phyloP scores from a whole-genome alignment of 2,888 invertebrate species.

The Micropterix aruncella region DNA sequence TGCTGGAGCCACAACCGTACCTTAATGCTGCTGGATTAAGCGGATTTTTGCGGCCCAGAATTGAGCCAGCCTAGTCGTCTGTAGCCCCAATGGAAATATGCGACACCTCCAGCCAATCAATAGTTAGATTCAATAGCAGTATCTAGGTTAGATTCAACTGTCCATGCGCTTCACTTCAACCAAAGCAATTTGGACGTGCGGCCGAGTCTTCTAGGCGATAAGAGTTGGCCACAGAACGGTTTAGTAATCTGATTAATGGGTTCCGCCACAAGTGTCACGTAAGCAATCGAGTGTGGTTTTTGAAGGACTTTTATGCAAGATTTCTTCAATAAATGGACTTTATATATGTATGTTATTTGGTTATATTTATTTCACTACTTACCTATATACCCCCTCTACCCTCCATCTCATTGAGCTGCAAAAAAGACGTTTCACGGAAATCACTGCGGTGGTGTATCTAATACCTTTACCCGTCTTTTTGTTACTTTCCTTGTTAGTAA shows the following conservation, averaged over 20 bases:
- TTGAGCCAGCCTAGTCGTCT: background rate
- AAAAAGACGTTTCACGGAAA: too few species aligned
- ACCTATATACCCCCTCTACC: too few species aligned
- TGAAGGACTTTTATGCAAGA: background rate
- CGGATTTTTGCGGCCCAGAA: background rate
- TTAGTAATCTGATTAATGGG: background rate
- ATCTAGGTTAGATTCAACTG: background rate
- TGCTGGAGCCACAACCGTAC: too few species aligned
- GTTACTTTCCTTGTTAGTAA: too few species aligned
- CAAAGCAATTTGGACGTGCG: background rate
- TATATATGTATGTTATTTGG: too few species aligned
- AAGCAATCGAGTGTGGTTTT: background rate
- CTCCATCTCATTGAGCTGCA: too few species aligned
- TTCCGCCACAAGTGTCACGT: background rate
- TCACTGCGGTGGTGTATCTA: too few species aligned
- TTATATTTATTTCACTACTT: too few species aligned
- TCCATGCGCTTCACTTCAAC: background rate
- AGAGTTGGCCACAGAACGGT: background rate
- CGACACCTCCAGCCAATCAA: background rate
- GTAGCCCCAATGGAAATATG: background rate
- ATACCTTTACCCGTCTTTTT: too few species aligned
- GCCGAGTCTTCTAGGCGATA: background rate
- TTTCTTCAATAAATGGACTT: too few species aligned
- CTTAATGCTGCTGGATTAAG: too few species aligned
- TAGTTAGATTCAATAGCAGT: background rate